Base-by-base conservation (phyloP, 2,888 invertebrate genomes). In the Psococerastis gibbosa region DNA sequence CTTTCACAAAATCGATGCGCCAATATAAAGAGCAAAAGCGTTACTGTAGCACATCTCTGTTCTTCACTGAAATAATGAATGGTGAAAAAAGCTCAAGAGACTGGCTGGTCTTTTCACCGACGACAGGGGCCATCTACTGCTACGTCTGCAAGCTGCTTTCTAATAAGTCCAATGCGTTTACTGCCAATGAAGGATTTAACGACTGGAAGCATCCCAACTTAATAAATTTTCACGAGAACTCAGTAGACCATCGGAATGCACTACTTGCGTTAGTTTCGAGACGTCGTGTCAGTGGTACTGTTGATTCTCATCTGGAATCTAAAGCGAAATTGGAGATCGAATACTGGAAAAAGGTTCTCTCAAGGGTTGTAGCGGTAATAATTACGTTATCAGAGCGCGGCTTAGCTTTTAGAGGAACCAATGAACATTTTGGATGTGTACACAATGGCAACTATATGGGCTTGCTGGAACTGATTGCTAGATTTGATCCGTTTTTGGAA, bases 401-500 rank as follows among this genome's bases (percentile, higher is more conserved):
- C 35, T 42, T 49, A 33, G 23, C 49, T 13, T 47, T 49, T 34
- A 41, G 45, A 35, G 47, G 47, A 32, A 22, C 32, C 22, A 43
- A 49, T 23, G 44, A 49, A 46, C 41, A 22, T 32, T 46, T 46
- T 33, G 49, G 49, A 44, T 47, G 45, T 20, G 23, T 32, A 42
- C 35, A 35, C 32, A 49, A 46, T 45, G 47, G 47, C 20, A 49
- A 48, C 35, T 47, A 38, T 42, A 22, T 45, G 17, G 42, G 22
- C 22, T 32, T 33, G 15, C 38, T 49, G 35, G 46, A 49, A 45
- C 43, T 49, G 20, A 44, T 49, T 34, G 43, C 45, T 20, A 44
- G 49, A 42, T 49, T 47, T 35, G 45, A 49, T 49, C 47, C 49
- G 42, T 49, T 47, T 43, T 23, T 49, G 35, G 43, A 41, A 32